Percentiles rank a stretch among this genome's conserved stretches.
These are phyloP conservation scores for Acleris holmiana DNA, from an alignment of 2,888 invertebrate species.

Conservation along the genomic window DNA sequence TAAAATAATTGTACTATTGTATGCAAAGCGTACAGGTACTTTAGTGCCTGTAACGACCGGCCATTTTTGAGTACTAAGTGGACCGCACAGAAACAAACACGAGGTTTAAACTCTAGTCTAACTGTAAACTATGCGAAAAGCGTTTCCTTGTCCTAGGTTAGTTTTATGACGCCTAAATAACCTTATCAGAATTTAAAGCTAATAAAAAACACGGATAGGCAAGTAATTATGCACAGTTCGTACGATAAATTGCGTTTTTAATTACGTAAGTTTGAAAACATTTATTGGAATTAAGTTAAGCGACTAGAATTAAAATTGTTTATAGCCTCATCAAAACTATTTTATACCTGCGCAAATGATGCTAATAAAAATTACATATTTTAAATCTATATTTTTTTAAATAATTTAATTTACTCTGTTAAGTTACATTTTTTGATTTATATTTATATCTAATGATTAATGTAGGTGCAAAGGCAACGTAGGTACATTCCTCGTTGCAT, in stretches of 20 bases:
- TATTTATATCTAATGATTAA: too few species aligned
- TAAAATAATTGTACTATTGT: constrained; percentile 57
- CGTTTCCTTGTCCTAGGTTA: constrained; percentile 31
- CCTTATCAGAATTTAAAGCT: constrained; percentile 26
- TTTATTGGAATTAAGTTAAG: too few species aligned
- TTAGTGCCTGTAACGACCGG: constrained; percentile 58
- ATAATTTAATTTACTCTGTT: too few species aligned
- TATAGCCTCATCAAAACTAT: too few species aligned
- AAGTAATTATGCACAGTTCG: constrained; percentile 26
- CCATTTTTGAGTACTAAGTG: constrained; percentile 72
- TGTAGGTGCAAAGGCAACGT: too few species aligned
- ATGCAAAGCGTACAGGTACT: constrained; percentile 74
- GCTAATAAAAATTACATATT: too few species aligned
- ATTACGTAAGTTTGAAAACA: background rate
- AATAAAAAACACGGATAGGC: background rate
- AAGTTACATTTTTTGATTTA: too few species aligned
- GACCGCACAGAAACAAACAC: constrained; percentile 67
- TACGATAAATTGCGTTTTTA: background rate
- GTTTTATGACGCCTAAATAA: constrained; percentile 27
- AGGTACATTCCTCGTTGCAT: too few species aligned
- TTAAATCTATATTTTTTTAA: too few species aligned
- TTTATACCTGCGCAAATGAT: too few species aligned
- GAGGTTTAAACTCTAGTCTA: background rate
- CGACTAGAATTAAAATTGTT: too few species aligned
- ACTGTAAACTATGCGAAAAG: background rate